These are phyloP conservation scores for Paracyclopina nana DNA, from an alignment of 1,140 invertebrate species.

Conservation along the genomic window DNA sequence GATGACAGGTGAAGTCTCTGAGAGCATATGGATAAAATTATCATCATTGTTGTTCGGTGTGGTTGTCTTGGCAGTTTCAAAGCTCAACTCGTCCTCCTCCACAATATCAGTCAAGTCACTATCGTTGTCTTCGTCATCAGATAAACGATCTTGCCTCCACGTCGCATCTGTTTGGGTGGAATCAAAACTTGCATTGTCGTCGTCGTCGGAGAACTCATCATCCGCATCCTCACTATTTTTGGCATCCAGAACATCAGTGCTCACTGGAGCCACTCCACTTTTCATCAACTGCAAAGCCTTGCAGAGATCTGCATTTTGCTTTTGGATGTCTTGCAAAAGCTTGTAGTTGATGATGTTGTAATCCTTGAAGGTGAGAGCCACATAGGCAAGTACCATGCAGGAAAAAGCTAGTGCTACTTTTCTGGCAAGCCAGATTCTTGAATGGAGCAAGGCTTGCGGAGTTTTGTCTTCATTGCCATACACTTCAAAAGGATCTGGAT, in stretches of 20 bases:
- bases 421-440: constrained; percentile 23
- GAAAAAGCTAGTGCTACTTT: constrained; percentile 17
- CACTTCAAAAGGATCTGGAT: constrained; percentile 11
- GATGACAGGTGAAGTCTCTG: no score
- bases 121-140: no score
- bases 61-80: no score
- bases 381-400: background rate
- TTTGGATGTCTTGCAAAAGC: constrained; percentile 25
- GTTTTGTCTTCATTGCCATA: background rate
- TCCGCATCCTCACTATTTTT: constrained; percentile 9
- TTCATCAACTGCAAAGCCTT: background rate
- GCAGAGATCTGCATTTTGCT: constrained; percentile 24
- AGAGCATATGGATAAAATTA: no score
- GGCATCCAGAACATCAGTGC: constrained; percentile 4
- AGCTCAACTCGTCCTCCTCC: no score
- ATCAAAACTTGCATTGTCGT: constrained; percentile 13
- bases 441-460: constrained; percentile 16
- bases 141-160: no score
- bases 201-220: background rate
- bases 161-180: constrained; percentile 7
- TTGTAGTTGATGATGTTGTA: constrained; percentile 25
- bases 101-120: no score
- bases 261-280: constrained; percentile 12
- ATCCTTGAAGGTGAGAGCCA: constrained; percentile 24
- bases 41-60: no score